A percentile compares a stretch with the other conserved stretches of the same genome.
phyloP scores from a whole-genome alignment of 2,888 invertebrate species.

The Aporophyla nigra region DNA sequence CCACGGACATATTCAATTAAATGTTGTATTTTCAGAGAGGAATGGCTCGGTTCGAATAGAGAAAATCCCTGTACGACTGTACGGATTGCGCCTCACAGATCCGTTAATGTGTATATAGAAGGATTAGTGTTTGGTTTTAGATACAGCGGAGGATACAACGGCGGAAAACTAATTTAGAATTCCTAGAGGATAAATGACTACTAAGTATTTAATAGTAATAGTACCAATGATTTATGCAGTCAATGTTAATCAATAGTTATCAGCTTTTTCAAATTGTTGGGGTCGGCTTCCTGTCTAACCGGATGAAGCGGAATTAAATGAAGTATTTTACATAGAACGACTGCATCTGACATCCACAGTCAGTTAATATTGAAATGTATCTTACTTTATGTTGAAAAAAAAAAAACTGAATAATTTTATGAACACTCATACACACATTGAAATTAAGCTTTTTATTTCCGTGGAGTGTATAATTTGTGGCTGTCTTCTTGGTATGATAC shows the following conservation, averaged over 20 bases:
- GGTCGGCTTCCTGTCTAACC: too few species aligned
- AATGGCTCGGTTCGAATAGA: conserved; percentile 70
- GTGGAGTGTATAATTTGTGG: neutral
- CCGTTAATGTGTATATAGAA: conserved; percentile 87
- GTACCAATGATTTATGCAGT: too few species aligned
- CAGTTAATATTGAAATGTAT: neutral
- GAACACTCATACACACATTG: neutral
- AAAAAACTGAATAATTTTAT: neutral
- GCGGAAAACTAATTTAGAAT: conserved; percentile 13
- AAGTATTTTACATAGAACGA: too few species aligned
- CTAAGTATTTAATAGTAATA: neutral
- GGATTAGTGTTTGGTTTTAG: conserved; percentile 88
- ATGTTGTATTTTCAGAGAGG: conserved; percentile 79
- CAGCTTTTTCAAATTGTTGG: too few species aligned
- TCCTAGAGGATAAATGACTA: neutral
- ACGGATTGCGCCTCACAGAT: conserved; percentile 77
- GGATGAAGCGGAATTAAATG: too few species aligned
- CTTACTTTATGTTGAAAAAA: neutral
- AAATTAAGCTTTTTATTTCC: neutral
- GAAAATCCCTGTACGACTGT: conserved; percentile 72
- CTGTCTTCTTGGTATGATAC: neutral
- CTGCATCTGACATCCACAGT: too few species aligned
- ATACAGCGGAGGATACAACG: conserved; percentile 69
- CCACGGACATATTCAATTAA: conserved; percentile 80
- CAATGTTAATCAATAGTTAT: too few species aligned